Conservation (phyloP, 2,888 invertebrate genomes). For the Mylabris sibirica region DNA sequence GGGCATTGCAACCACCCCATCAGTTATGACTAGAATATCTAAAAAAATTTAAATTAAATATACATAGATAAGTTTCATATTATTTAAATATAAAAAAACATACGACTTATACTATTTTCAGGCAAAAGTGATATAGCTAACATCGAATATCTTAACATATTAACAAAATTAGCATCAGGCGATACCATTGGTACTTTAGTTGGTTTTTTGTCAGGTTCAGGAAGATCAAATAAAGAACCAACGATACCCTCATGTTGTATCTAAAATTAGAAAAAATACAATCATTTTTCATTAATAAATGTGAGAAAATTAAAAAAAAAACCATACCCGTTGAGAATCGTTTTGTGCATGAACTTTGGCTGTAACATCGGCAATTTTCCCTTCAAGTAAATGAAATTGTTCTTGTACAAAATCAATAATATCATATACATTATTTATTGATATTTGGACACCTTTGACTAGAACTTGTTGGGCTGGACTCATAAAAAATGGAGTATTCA, state of each 20-base stretch:
- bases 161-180: constrained; percentile 76
- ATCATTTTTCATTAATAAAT: background rate
- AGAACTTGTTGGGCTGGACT: constrained; percentile 76
- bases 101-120: constrained; percentile 77
- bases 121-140: constrained; percentile 77
- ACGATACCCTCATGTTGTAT: constrained; percentile 65
- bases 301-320: constrained; percentile 1
- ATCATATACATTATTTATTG: constrained; percentile 66
- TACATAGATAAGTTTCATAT: too few relatives aligned
- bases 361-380: constrained; percentile 67
- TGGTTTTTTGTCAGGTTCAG: constrained; percentile 58
- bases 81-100: too few relatives aligned
- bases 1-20: constrained; percentile 76
- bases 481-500: constrained; percentile 77
- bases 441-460: constrained; percentile 73
- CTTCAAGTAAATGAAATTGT: constrained; percentile 69
- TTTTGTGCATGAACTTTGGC: constrained; percentile 66
- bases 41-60: constrained; percentile 47
- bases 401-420: constrained; percentile 67
- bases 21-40: constrained; percentile 78
- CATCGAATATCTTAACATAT: constrained; percentile 79
- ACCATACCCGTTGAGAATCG: constrained; percentile 59
- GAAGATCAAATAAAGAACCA: constrained; percentile 64
- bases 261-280: constrained; percentile 51
- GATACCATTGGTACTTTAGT: constrained; percentile 67